These are phyloP conservation scores for Ctenicera cuprea DNA, from an alignment of 2,888 invertebrate genomes.

Conservation along the genomic window DNA sequence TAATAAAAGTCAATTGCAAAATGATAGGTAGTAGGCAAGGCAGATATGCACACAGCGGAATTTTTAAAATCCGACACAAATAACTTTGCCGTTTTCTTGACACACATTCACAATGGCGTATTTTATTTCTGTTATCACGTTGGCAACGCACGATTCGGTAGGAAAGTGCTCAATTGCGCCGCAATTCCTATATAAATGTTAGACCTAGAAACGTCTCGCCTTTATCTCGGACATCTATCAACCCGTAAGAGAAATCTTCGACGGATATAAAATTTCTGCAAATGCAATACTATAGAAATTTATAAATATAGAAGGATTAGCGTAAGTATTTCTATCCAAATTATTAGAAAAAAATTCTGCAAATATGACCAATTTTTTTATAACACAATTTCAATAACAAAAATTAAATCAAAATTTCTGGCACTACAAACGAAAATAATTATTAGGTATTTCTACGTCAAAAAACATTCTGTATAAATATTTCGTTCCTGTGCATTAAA, in stretches of 20 bases:
- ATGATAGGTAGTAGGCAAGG: slow-evolving; percentile 50
- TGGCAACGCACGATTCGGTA: slow-evolving; percentile 55
- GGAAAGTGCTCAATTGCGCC: slow-evolving; percentile 52
- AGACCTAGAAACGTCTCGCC: slow-evolving; percentile 55
- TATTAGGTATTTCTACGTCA: too few species aligned
- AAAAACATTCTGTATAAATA: too few species aligned
- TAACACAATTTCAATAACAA: too few species aligned
- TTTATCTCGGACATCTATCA: slow-evolving; percentile 54
- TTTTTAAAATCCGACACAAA: slow-evolving; percentile 42
- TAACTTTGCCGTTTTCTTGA: slow-evolving; percentile 55
- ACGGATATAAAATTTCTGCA: slow-evolving; percentile 33
- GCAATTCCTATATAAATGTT: slow-evolving; percentile 44
- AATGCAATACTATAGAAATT: background rate
- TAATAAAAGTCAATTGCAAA: slow-evolving; percentile 49
- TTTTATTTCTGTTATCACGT: slow-evolving; percentile 54
- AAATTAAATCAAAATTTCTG: too few species aligned
- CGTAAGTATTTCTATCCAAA: too few species aligned
- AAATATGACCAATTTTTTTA: too few species aligned
- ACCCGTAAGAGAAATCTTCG: slow-evolving; percentile 48
- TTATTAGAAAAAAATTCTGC: too few species aligned
- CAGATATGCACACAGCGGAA: slow-evolving; percentile 38
- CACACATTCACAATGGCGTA: slow-evolving; percentile 54
- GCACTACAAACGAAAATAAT: too few species aligned
- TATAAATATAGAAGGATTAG: background rate
- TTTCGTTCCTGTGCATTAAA: slow-evolving; percentile 1